Evolutionary conservation across 1,140 invertebrate genomes (phyloP), one percentile per base, ranked within the genome.

Genomic region (Drosophila kanapiae): DNA sequence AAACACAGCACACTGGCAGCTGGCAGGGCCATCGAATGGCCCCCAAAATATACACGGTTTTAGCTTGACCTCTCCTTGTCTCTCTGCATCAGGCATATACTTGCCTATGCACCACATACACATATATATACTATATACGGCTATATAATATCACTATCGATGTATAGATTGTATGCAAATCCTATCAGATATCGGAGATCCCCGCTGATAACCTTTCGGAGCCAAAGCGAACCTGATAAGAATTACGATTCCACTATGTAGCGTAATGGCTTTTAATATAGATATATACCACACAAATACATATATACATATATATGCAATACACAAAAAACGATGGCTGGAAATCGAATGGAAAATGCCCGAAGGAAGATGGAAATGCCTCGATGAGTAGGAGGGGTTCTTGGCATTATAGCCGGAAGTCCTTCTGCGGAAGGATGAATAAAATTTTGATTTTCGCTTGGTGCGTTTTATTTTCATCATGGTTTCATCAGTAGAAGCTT

Each of bases 381-480:
- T 14, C 11, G 29, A 33, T 16, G 16, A n/a, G 11, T 5, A 18
- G 16, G 31, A 31, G 11, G n/a, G n/a, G n/a, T n/a, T n/a, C n/a
- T 18, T 14, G 6, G 18, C 11, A 5, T 23, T 8, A 13, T 53
- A 18, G 13, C 31, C 8, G 9, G 6, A 10, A 11, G 48, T 62
- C 29, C 47, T 47, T 43, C 16, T 10, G 43, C n/a, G 31, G 38
- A 53, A 27, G 42, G 49, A 38, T 40, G 18, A 72, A 72, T 72
- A 72, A 72, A 72, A 51, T 59, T 48, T 37, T 56, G 31, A 47
- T 71, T 71, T 71, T 59, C 53, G 53, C 69, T 51, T 51, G 51
- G 33, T 59, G 53, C 42, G 69, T 71, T 72, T 72, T 71, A 72
- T 72, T 72, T 72, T 51, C 53, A 51, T 14, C 43, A 18, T 33